These are phyloP conservation scores for Brachionus calyciflorus DNA, from an alignment of 1,140 invertebrate genomes.

Conservation along the genomic window DNA sequence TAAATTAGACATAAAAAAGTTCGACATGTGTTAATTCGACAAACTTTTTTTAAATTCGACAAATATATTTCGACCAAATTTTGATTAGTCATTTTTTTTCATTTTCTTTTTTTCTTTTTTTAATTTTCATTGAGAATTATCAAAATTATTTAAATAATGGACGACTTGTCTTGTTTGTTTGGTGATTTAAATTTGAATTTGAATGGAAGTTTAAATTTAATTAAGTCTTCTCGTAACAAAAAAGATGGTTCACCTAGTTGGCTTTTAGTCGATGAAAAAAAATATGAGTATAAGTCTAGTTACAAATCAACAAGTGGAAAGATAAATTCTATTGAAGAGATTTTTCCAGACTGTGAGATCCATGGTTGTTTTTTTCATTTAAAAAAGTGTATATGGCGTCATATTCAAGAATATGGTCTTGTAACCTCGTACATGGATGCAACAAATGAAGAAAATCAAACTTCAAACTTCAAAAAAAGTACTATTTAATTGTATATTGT, in stretches of 20 bases:
- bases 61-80: slow-evolving; percentile 17
- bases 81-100: slow-evolving; percentile 2
- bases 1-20: slow-evolving; percentile 31
- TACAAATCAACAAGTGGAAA: background rate
- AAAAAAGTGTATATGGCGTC: background rate
- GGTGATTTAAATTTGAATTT: slow-evolving; percentile 11
- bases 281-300: slow-evolving; percentile 21
- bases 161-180: slow-evolving; percentile 20
- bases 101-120: background rate
- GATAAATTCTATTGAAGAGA: background rate
- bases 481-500: no score
- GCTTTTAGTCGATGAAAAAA: slow-evolving; percentile 25
- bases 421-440: background rate
- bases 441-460: background rate
- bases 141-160: background rate
- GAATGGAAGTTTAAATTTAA: slow-evolving; percentile 4
- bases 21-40: slow-evolving; percentile 26
- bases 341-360: slow-evolving; percentile 9
- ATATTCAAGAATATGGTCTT: background rate
- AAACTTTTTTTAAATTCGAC: slow-evolving; percentile 30
- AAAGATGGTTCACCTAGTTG: slow-evolving; percentile 22
- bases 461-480: no score
- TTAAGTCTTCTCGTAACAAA: slow-evolving; percentile 23
- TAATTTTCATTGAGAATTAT: slow-evolving; percentile 2
- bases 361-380: slow-evolving; percentile 7